Base-by-base conservation (phyloP, 2,797 vertebrate genomes). In the Melanotaenia maccullochi region DNA sequence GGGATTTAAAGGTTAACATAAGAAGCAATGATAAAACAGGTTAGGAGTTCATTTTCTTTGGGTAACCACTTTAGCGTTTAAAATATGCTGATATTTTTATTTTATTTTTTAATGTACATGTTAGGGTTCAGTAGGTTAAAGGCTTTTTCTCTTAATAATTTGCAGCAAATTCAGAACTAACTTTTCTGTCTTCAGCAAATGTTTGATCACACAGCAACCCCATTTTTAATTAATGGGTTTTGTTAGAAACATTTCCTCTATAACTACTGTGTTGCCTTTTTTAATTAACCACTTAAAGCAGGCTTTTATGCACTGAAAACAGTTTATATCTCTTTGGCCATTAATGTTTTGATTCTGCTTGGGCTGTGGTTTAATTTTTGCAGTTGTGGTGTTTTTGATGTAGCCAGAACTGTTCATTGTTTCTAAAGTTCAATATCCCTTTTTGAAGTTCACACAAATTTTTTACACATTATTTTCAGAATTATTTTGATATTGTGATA, bases 251-350 rank as follows among this genome's bases (percentile, higher is more conserved):
- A 49, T 60, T 73, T 6, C 14, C 57, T 35, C 11, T 61, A 4
- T 28, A 67, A 81, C 89, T 90, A 88, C 90, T 92, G 86, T 80
- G 73, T 58, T 81, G 56, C 25, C 25, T 63, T 77, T 47, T 67
- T 64, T 75, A 69, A 85, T 73, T 44, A 76, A 90, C 87, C 90
- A 90, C 90, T 91, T 77, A 76, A 75, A 71, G 75, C 55, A 30
- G 13, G 62, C 65, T 84, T 80, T 65, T 56, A 66, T 84, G 83
- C 87, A 87, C 87, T 92, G 87, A 89, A 63, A 81, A 55, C 40
- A 55, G 35, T 68, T 63, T 3, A 58, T 65, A 73, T 71, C 9
- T 60, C 33, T 63, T 12, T 33, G 24, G 61, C 14, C 33, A 76
- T 75, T 62, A 62, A 55, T 60, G 32, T 73, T 78, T 77, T 55